A percentile compares a stretch with the other conserved stretches of the same genome.
Conservation (phyloP, 2,797 vertebrate species). For the Pangasius mekongensis region DNA sequence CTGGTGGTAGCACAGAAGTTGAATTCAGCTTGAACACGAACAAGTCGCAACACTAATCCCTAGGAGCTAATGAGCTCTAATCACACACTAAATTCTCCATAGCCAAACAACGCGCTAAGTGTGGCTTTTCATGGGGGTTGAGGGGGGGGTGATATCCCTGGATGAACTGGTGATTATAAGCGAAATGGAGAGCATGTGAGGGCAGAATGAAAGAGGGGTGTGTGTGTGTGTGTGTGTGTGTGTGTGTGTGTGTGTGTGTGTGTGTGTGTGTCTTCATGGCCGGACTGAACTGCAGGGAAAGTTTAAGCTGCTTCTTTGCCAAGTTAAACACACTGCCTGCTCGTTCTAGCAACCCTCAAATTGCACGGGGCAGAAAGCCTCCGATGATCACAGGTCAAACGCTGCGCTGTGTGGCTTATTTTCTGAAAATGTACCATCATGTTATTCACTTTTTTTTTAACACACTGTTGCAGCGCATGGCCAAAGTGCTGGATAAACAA, state of each 20-base stretch:
- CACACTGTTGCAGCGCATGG: background rate
- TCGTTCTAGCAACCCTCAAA: conserved; percentile 33
- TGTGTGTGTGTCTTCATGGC: background rate
- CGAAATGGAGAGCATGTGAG: conserved; percentile 43
- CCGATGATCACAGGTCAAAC: conserved; percentile 11
- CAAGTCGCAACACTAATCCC: conserved; percentile 42
- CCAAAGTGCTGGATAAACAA: background rate
- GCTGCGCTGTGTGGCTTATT: background rate
- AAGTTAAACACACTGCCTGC: conserved; percentile 39
- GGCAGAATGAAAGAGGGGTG: conserved; percentile 28
- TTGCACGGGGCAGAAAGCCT: conserved; percentile 1
- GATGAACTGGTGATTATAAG: conserved; percentile 39
- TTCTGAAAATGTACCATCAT: background rate
- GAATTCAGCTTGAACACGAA: conserved; percentile 34
- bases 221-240: conserved; percentile 8
- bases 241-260: conserved; percentile 18
- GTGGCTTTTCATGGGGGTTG: background rate
- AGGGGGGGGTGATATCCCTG: background rate
- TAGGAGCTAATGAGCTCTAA: conserved; percentile 38
- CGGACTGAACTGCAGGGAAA: conserved; percentile 5
- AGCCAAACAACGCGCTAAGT: background rate
- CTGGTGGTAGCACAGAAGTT: conserved; percentile 25
- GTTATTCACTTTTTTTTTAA: background rate
- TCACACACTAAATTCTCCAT: conserved; percentile 19
- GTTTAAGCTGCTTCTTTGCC: conserved; percentile 24